A percentile compares a stretch with the other conserved stretches of the same genome.
These are phyloP conservation scores for Aphodius sticticus DNA, from an alignment of 2,888 invertebrate genomes.

Conservation along the genomic window DNA sequence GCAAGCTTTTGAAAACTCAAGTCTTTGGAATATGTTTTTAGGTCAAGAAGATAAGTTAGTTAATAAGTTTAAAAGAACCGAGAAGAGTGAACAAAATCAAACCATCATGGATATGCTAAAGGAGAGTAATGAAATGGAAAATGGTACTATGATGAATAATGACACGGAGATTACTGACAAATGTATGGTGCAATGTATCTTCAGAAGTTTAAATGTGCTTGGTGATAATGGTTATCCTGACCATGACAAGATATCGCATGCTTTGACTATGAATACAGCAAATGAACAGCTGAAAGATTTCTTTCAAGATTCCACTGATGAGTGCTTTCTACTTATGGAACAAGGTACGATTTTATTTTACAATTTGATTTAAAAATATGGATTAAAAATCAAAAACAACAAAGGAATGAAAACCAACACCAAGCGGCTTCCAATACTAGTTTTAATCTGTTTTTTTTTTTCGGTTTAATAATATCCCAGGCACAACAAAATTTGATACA, in stretches of 20 bases:
- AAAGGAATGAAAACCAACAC: too few species aligned
- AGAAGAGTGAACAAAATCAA: background rate
- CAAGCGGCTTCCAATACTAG: too few species aligned
- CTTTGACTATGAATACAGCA: conserved; percentile 68
- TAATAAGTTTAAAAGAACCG: background rate
- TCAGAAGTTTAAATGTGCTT: conserved; percentile 73
- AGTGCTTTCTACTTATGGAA: conserved; percentile 70
- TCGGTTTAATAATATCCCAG: too few species aligned
- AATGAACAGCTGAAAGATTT: conserved; percentile 73
- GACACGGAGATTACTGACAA: conserved; percentile 30
- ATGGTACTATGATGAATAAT: background rate
- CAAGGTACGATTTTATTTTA: conserved; percentile 49
- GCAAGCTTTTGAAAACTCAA: background rate
- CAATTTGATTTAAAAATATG: background rate
- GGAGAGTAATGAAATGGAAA: conserved; percentile 20
- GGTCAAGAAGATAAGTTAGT: background rate
- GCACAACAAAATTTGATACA: too few species aligned
- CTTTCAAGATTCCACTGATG: conserved; percentile 73
- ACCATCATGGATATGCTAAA: conserved; percentile 4
- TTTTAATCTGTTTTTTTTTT: too few species aligned
- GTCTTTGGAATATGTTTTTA: background rate
- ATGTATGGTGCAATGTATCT: conserved; percentile 67
- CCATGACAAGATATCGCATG: conserved; percentile 68
- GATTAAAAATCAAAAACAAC: too few species aligned
- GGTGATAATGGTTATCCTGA: conserved; percentile 72